Evolutionary conservation across 2,113 vertebrate genomes (phyloP), one percentile per base, ranked within the genome.

Genomic region (Myodes glareolus): DNA sequence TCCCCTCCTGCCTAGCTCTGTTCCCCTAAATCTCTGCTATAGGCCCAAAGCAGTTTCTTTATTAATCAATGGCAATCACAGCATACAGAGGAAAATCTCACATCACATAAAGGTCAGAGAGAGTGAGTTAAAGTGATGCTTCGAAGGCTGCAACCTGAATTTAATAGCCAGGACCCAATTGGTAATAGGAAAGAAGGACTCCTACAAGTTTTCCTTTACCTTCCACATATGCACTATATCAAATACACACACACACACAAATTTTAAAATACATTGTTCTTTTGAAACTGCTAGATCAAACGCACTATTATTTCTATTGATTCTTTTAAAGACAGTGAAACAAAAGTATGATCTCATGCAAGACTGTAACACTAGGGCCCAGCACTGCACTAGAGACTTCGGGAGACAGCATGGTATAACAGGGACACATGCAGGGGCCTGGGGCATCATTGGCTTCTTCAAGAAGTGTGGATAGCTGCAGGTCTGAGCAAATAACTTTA

Each of bases 361-460:
- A 8, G 33, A 58, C 10, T 27, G 7, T 55, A 47, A 50, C 29
- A 19, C 0, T 58, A 14, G 12, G 4, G 16, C 14, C 25, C 17
- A 25, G 4, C 33, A 12, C 52, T 50, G 50, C 11, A 2, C 5
- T 13, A 0, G 0, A 13, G 29, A 8, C 4, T 14, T 17, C 19
- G n/a, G 27, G 8, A 29, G 47, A 68, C 4, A 4, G 19, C 58
- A 58, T 58, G 58, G 19, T 19, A 58, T 21, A 1, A 58, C 58
- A 21, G 7, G 58, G 19, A 58, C 58, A 58, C 19, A 58, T 21
- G 58, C 1, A 58, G 5, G 19, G 58, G 19, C 16, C 19, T 36
- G 52, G 6, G 31, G 5, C 16, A 10, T 85, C 14, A 21, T 42
- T n/a, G 42, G 47, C 87, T 88, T 31, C 47, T 73, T 94, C 52